Conservation (phyloP, 1,140 invertebrate genomes). For the Ridgeia piscesae region DNA sequence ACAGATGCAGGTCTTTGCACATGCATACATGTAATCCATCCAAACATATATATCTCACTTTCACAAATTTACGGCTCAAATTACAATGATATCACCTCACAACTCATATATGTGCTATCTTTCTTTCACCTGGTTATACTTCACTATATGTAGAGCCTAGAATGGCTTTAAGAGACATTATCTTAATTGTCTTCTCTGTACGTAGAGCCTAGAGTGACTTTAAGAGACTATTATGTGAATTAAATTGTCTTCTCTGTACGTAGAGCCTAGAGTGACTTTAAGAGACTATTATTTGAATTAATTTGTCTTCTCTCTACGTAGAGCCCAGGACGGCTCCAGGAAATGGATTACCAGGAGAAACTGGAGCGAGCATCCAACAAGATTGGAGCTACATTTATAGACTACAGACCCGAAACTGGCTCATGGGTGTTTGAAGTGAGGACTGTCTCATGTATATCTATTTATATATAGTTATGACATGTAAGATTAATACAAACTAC, state of each 20-base stretch:
- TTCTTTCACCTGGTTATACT: no score
- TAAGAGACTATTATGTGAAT: neutral
- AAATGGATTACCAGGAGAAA: slow-evolving; percentile 86
- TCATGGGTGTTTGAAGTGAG: slow-evolving; percentile 78
- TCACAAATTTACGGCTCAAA: no score
- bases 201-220: neutral
- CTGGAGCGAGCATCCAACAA: slow-evolving; percentile 81
- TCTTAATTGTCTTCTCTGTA: slow-evolving; percentile 19
- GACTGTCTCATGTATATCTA: neutral
- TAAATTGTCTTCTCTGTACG: neutral
- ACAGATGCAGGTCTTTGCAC: no score
- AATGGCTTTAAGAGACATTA: neutral
- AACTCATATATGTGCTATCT: no score
- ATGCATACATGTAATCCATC: neutral
- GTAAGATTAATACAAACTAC: neutral
- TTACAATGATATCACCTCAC: no score
- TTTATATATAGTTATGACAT: slow-evolving; percentile 6
- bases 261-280: neutral
- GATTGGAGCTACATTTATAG: slow-evolving; percentile 86
- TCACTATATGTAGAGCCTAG: no score
- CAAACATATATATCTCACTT: neutral
- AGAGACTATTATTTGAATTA: neutral
- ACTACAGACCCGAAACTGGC: slow-evolving; percentile 92
- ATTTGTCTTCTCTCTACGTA: slow-evolving; percentile 35
- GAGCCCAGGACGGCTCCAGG: slow-evolving; percentile 72